Evolutionary conservation across 2,113 vertebrate species (phyloP).

Genomic region (Dasypus novemcinctus): DNA sequence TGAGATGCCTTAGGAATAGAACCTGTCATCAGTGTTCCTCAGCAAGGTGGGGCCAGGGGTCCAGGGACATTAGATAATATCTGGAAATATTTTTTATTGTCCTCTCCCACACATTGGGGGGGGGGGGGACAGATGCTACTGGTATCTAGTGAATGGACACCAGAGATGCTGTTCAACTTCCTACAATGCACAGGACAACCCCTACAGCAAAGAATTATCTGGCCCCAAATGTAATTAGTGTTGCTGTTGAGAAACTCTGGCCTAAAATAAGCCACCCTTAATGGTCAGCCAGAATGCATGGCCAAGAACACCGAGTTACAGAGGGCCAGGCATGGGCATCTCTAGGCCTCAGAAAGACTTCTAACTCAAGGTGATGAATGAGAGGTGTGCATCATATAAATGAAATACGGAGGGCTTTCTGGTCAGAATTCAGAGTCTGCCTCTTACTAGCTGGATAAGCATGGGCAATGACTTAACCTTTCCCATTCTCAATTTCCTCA

Average conservation of each 20-base stretch:
- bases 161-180: too few relatives aligned
- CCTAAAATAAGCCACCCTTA: not conserved
- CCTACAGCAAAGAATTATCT: too few relatives aligned
- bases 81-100: not conserved
- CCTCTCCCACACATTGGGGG: too few relatives aligned
- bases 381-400: not conserved
- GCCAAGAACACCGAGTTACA: not conserved
- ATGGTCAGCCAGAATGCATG: not conserved
- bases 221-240: not conserved
- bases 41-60: too few relatives aligned
- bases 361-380: not conserved
- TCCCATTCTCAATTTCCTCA: not conserved
- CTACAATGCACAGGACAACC: too few relatives aligned
- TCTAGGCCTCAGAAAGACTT: constrained; percentile 1
- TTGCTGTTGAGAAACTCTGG: not conserved
- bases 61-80: not conserved
- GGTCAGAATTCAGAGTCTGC: not conserved
- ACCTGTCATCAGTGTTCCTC: not conserved
- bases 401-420: not conserved
- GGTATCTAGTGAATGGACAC: too few relatives aligned
- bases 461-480: not conserved
- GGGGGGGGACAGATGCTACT: too few relatives aligned
- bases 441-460: not conserved
- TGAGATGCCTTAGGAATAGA: not conserved
- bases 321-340: not conserved